Base-by-base conservation (phyloP, 2,888 invertebrate species). In the Acrocera orbiculus region DNA sequence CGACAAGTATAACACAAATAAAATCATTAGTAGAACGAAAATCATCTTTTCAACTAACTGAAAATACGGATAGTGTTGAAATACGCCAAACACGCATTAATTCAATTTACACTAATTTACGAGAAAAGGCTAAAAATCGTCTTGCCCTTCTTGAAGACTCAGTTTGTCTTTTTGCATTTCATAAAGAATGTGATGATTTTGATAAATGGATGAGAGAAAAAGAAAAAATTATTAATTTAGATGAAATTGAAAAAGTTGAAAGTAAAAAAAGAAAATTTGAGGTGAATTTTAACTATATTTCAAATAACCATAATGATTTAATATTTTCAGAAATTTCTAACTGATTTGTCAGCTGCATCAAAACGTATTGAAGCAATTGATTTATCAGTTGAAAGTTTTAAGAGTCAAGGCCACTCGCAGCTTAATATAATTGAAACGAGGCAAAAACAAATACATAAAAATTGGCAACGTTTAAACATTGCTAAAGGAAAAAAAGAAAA, bases 181-280 rank as follows among this genome's bases (percentile, higher is more conserved):
- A 87, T 62, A 74, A 85, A 8, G 95, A 96, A 53, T 96, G 96
- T 58, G 93, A 95, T 49, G 92, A 92, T 61, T 93, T 98, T 54
- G 93, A 95, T 58, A 77, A 77, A 46, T 98, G 96, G 95, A 90
- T 95, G 60, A 81, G 78, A 48, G 95, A 95, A 43, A 92, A 92
- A 59, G 92, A 93, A 54, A 76, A 79, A 50, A 70, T 92, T 64
- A 65, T 92, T 34, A 65, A 79, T 27, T 69, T 78, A 4, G 90
- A 92, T 40, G 72, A 76, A 1, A 72, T 74, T 10, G 90, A 93
- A 42, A 85, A 80, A 46, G 89, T 95, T 9, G 89, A 89, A 46
- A 85, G 80, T 26, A 89, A 90, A 17, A 85, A 86, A 59, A 73
- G 90, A 52, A 92, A 92, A 61, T 95, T 92, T 57, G 93, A 95